These are phyloP conservation scores for Pseudomugil gertrudae DNA, from an alignment of 2,797 vertebrate species.

Conservation along the genomic window DNA sequence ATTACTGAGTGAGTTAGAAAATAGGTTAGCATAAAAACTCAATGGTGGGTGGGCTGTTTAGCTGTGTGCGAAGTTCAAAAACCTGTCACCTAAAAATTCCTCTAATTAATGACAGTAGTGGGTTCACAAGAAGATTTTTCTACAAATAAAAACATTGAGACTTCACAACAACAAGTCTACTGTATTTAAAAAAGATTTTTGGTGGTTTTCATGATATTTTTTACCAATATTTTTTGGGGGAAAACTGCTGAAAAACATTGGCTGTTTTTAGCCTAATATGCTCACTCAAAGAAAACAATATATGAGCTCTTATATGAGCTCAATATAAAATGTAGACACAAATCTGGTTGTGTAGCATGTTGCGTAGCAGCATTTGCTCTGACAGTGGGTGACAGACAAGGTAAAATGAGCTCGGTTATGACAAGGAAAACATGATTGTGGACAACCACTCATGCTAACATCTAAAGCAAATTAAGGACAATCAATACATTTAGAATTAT, in stretches of 20 bases:
- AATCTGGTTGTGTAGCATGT: background rate
- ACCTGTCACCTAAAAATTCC: background rate
- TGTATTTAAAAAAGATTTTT: background rate
- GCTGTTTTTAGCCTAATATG: background rate
- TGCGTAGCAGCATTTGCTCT: background rate
- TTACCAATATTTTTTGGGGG: background rate
- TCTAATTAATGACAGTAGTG: slow-evolving; percentile 22
- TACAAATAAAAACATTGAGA: background rate
- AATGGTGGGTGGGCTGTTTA: background rate
- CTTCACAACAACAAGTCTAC: background rate
- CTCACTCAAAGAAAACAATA: background rate
- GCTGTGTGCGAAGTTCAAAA: slow-evolving; percentile 17
- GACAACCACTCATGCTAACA: slow-evolving; percentile 3
- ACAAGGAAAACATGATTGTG: background rate
- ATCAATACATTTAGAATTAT: slow-evolving; percentile 1
- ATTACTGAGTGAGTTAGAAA: background rate
- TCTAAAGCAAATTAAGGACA: slow-evolving; percentile 4
- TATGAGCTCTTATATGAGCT: background rate
- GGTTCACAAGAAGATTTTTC: slow-evolving; percentile 8
- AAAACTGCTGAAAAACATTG: background rate
- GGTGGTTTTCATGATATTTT: background rate
- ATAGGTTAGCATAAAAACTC: slow-evolving; percentile 21
- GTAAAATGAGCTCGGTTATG: background rate
- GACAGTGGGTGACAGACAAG: background rate
- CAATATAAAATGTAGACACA: background rate